Evolutionary conservation across 37 sponge, comb jelly and placozoan genomes (phyloP).

Genomic region (Mnemiopsis leidyi): DNA sequence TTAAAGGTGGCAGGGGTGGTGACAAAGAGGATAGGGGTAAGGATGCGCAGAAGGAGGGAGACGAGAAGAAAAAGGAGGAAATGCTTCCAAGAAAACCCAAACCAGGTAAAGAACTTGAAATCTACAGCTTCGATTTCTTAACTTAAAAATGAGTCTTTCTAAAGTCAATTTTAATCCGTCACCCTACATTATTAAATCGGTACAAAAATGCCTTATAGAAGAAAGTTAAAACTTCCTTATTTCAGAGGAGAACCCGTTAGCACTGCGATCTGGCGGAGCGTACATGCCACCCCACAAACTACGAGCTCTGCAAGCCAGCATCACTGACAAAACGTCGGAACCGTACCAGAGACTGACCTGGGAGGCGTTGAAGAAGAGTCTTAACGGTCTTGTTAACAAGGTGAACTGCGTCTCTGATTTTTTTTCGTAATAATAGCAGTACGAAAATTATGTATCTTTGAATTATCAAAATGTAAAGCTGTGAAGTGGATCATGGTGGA

Average conservation of each 20-base stretch:
- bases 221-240: too few species aligned
- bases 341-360: slow-evolving; percentile 90
- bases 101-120: too few species aligned
- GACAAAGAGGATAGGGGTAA: neutral
- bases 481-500: too few species aligned
- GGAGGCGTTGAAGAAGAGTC: slow-evolving; percentile 97
- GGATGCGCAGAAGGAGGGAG: neutral
- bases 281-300: slow-evolving; percentile 96
- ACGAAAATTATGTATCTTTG: too few species aligned
- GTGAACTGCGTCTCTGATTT: too few species aligned
- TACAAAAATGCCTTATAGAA: too few species aligned
- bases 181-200: too few species aligned
- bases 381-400: slow-evolving; percentile 98
- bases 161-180: too few species aligned
- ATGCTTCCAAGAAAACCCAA: slow-evolving; percentile 55
- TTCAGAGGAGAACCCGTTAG: slow-evolving; percentile 57
- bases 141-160: too few species aligned
- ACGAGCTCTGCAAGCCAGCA: slow-evolving; percentile 86
- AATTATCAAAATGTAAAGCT: too few species aligned
- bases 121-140: too few species aligned
- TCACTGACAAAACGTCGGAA: slow-evolving; percentile 88
- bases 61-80: slow-evolving; percentile 47
- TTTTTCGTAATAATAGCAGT: too few species aligned
- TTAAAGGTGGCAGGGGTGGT: neutral
- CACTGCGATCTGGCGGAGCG: slow-evolving; percentile 74